phyloP scores from a whole-genome alignment of 2,113 vertebrate species.

The Cranoglanis bouderius region DNA sequence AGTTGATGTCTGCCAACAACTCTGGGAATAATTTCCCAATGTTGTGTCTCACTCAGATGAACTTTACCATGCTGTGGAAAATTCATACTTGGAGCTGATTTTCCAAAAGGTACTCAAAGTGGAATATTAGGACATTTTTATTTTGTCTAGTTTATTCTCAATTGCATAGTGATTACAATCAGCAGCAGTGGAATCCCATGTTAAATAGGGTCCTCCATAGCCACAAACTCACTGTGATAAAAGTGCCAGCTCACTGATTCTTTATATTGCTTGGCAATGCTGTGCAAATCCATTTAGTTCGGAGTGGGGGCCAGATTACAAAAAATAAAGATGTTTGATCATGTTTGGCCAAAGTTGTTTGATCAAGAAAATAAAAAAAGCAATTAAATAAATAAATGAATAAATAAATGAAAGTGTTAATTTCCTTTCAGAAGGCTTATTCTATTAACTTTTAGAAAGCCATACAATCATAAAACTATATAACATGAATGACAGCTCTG shows the following conservation, averaged over 20 bases:
- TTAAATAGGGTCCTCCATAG: background rate
- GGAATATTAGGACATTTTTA: background rate
- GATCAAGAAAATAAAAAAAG: background rate
- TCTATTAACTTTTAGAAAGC: background rate
- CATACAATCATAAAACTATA: background rate
- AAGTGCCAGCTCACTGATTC: background rate
- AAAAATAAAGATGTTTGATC: background rate
- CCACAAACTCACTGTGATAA: background rate
- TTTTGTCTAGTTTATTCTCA: background rate
- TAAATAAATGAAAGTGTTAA: no score
- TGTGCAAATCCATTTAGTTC: background rate
- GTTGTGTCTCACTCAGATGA: conserved; percentile 30
- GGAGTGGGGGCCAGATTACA: background rate
- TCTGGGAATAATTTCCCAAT: conserved; percentile 45
- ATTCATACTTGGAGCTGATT: conserved; percentile 12
- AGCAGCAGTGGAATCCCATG: background rate
- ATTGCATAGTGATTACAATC: background rate
- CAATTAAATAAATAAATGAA: no score
- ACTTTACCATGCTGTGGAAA: conserved; percentile 15
- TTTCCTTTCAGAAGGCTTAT: background rate
- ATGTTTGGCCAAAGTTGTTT: background rate
- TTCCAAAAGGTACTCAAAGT: conserved; percentile 3
- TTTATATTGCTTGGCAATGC: background rate
- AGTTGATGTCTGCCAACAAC: conserved; percentile 32
- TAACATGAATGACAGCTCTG: background rate